These are phyloP conservation scores for Rhabdophis nuchalis DNA, from an alignment of 2,797 vertebrate genomes.

Conservation along the genomic window DNA sequence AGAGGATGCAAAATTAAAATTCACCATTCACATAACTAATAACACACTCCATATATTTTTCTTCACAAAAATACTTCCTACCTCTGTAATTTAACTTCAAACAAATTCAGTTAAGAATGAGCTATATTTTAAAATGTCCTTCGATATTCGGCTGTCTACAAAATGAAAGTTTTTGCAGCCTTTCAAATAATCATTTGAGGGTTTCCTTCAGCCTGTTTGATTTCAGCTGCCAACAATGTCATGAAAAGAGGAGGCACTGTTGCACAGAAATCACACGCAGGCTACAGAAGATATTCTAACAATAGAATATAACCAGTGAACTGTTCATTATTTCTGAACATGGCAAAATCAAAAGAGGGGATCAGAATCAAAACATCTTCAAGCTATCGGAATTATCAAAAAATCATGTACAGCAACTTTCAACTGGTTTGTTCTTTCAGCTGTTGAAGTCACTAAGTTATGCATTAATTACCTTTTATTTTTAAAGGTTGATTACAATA, in stretches of 20 bases:
- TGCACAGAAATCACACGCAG: not conserved
- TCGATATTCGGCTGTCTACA: not conserved
- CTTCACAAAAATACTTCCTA: not conserved
- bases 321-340: not conserved
- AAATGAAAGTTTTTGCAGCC: constrained; percentile 14
- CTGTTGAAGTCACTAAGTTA: not conserved
- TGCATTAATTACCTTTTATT: not conserved
- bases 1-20: constrained; percentile 31
- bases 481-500: not conserved
- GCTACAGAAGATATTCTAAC: not conserved
- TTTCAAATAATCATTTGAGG: not conserved
- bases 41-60: not conserved
- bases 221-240: not conserved
- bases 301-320: not conserved
- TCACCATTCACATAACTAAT: constrained; percentile 24
- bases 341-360: constrained; percentile 2
- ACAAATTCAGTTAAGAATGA: constrained; percentile 19
- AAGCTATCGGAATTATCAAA: accelerated
- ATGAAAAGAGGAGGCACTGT: not conserved
- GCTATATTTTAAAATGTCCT: constrained; percentile 12
- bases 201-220: not conserved
- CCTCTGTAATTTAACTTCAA: constrained; percentile 19
- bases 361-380: not conserved
- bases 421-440: not conserved
- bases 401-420: not conserved